Percentiles rank a stretch among this genome's conserved stretches.
phyloP scores from a whole-genome alignment of 2,888 invertebrate species.

The Taphrorychus bicolor region DNA sequence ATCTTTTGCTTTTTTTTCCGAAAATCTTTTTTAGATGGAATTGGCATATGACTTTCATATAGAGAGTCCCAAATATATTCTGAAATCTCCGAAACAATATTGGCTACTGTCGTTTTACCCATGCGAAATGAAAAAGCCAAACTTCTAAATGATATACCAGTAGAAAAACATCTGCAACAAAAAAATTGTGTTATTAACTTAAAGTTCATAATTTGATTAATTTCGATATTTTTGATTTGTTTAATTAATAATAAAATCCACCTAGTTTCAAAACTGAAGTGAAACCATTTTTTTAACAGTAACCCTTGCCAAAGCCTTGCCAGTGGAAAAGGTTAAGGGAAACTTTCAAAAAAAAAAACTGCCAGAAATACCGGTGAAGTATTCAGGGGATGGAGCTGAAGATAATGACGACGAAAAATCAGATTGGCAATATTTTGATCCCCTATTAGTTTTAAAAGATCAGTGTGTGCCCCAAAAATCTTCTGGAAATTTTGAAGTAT shows the following conservation, averaged over 20 bases:
- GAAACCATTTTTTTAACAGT: not conserved
- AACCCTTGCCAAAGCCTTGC: not conserved
- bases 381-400: constrained; percentile 4
- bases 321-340: not conserved
- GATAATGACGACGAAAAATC: not conserved
- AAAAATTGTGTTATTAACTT: no score
- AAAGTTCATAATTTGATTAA: no score
- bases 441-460: not conserved
- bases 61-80: not conserved
- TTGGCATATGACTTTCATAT: not conserved
- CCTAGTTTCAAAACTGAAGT: no score
- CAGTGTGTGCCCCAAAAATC: not conserved
- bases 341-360: constrained; percentile 4
- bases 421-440: not conserved
- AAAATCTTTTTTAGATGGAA: not conserved
- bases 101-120: not conserved
- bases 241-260: no score
- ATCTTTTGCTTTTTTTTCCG: not conserved
- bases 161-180: not conserved
- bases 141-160: not conserved
- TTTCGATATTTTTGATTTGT: no score
- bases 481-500: not conserved
- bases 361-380: not conserved
- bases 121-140: not conserved
- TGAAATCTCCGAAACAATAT: not conserved